Percentiles rank a stretch among this genome's conserved stretches.
Conservation (phyloP, 2,113 vertebrate genomes). For the Equus przewalskii region DNA sequence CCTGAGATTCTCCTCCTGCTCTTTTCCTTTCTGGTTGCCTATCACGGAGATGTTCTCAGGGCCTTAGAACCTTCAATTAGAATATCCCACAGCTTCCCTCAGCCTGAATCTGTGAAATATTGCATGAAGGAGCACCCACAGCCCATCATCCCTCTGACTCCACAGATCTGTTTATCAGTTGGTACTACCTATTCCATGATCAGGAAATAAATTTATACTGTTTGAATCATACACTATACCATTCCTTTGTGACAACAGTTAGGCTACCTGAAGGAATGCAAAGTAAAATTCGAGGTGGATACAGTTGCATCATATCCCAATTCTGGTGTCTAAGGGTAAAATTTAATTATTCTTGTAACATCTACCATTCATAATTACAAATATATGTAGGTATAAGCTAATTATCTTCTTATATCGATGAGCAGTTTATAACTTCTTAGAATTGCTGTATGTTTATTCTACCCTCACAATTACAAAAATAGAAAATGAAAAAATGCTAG, state of each 20-base stretch:
- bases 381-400: neutral
- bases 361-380: neutral
- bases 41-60: neutral
- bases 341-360: neutral
- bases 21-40: neutral
- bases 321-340: neutral
- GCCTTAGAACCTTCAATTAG: neutral
- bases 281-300: neutral
- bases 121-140: neutral
- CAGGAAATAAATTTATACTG: neutral
- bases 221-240: no score
- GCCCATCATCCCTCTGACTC: accelerated
- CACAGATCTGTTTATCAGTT: neutral
- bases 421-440: neutral
- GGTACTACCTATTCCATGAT: neutral
- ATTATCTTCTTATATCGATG: neutral
- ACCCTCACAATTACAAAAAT: neutral
- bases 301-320: neutral
- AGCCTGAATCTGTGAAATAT: neutral
- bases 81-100: neutral
- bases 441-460: neutral
- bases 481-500: neutral
- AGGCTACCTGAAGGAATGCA: neutral
- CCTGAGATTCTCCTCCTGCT: neutral
- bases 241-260: neutral